Conservation (phyloP, 2,113 vertebrate genomes). For the Megaceryle torquata region DNA sequence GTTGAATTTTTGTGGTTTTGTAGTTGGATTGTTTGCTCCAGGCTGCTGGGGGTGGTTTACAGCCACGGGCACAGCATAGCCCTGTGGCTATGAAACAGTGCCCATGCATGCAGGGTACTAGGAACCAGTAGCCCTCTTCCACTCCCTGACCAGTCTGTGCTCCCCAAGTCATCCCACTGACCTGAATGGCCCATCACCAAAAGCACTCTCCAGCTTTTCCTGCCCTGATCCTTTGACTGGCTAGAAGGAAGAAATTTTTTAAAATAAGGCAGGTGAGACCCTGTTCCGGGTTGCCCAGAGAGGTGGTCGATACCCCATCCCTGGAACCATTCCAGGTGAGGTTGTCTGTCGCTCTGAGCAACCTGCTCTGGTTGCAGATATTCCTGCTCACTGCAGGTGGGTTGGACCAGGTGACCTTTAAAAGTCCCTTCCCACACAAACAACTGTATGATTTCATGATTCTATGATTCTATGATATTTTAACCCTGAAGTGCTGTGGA, state of each 20-base stretch:
- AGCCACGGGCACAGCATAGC: neutral
- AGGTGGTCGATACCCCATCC: neutral
- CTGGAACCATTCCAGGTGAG: neutral
- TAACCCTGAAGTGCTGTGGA: neutral
- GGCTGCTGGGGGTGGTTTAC: neutral
- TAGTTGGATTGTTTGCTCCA: neutral
- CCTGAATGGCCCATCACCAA: accelerated
- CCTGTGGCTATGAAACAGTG: neutral
- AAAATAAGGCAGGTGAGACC: neutral
- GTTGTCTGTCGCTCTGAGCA: neutral
- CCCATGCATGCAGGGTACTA: accelerated
- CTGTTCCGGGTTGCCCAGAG: neutral
- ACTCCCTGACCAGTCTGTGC: neutral
- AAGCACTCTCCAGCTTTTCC: neutral
- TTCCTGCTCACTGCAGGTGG: neutral
- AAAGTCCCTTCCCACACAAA: neutral
- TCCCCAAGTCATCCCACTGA: neutral
- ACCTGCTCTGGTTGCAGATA: neutral
- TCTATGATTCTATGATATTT: neutral
- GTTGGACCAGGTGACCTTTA: neutral
- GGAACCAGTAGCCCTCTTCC: neutral
- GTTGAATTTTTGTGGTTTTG: neutral
- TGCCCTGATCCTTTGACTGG: neutral
- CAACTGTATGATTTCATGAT: neutral
- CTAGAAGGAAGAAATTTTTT: neutral